A percentile compares a stretch with the other conserved stretches of the same genome.
Conservation (phyloP, 2,113 vertebrate genomes). For the Brachirus orientalis region DNA sequence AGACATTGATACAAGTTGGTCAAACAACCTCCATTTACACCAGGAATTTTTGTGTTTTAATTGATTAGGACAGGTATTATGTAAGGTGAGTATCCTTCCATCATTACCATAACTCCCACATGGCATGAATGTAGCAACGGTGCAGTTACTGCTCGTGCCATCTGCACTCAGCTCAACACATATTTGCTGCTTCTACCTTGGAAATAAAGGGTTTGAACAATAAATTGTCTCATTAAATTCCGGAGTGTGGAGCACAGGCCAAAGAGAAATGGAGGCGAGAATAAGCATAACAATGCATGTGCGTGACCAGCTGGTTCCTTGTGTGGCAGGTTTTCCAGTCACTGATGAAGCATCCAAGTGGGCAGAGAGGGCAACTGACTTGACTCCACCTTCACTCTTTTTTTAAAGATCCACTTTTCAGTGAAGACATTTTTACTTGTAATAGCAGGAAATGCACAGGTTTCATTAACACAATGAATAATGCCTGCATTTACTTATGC, state of each 20-base stretch:
- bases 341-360: not conserved
- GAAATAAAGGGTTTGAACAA: not conserved
- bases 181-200: not conserved
- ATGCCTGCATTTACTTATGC: no score
- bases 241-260: not conserved
- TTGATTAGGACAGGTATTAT: not conserved
- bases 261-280: not conserved
- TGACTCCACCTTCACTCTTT: no score
- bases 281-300: not conserved
- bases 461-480: no score
- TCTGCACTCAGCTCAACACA: no score
- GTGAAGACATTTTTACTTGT: no score
- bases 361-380: not conserved
- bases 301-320: not conserved
- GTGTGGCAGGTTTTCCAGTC: not conserved
- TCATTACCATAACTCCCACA: not conserved
- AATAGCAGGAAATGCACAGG: no score
- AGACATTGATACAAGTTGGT: no score
- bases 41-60: not conserved
- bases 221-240: not conserved
- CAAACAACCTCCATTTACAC: not conserved
- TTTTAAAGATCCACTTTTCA: no score
- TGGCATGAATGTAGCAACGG: not conserved
- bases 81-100: not conserved
- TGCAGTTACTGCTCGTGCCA: not conserved